phyloP scores from a whole-genome alignment of 1,140 invertebrate genomes.

The Cylas formicarius region DNA sequence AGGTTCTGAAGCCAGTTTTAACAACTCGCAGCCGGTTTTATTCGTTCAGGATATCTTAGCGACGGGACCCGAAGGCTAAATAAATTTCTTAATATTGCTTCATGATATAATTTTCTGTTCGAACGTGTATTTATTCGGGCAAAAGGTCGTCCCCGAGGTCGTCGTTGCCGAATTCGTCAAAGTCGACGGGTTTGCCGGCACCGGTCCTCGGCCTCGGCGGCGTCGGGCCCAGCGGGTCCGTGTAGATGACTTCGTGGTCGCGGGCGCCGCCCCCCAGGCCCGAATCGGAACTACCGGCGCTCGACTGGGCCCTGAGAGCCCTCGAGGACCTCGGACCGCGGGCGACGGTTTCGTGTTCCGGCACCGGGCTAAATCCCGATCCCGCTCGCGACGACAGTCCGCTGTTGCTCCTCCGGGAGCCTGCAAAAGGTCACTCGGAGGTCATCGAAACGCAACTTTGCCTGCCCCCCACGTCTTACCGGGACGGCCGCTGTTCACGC shows the following conservation, averaged over 20 bases:
- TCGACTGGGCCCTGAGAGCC: constrained; percentile 28
- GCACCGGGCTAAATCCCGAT: constrained; percentile 48
- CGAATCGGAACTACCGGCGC: constrained; percentile 37
- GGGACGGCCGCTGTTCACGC: constrained; percentile 51
- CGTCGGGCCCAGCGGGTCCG: constrained; percentile 68
- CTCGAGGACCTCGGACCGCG: constrained; percentile 26
- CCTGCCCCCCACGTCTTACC: constrained; percentile 33
- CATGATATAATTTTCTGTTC: background rate
- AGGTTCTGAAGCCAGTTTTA: too few species aligned
- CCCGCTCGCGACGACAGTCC: constrained; percentile 50
- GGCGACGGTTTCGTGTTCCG: constrained; percentile 39
- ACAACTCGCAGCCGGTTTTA: too few species aligned
- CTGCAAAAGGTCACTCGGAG: too few species aligned
- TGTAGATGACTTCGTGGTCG: too few species aligned
- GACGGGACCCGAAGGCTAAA: too few species aligned
- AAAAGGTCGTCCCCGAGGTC: constrained; percentile 75
- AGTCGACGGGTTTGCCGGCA: constrained; percentile 50
- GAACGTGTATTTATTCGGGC: constrained; percentile 53
- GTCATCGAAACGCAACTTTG: background rate
- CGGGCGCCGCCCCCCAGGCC: constrained; percentile 37
- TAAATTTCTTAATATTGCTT: too few species aligned
- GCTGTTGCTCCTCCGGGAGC: constrained; percentile 50
- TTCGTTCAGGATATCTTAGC: too few species aligned
- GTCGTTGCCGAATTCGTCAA: constrained; percentile 75
- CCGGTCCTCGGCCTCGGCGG: constrained; percentile 71